Percentiles rank a stretch among this genome's conserved stretches.
These are phyloP conservation scores for Nemopilema nomurai DNA, from an alignment of 30 jellyfish, hydroid and myxozoan species.

Conservation along the genomic window DNA sequence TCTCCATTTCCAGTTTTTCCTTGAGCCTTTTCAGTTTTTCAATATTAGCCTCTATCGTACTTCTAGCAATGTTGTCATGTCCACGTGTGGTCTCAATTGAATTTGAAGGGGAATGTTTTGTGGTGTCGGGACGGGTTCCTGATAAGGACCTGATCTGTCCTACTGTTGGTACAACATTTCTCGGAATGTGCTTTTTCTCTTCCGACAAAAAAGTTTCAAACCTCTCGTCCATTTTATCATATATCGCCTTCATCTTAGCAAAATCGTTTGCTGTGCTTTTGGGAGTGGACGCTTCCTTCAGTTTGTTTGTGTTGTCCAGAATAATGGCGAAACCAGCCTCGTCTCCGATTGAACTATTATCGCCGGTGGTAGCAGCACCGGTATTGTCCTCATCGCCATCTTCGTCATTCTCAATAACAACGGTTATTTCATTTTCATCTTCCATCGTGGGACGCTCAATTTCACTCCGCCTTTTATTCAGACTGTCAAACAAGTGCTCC, in stretches of 20 bases:
- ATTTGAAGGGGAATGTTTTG: neutral
- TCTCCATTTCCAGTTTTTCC: conserved; percentile 15
- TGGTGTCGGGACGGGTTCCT: neutral
- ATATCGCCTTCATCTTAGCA: conserved; percentile 23
- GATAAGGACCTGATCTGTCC: neutral
- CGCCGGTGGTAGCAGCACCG: neutral
- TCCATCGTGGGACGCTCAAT: conserved; percentile 22
- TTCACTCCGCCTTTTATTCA: conserved; percentile 34
- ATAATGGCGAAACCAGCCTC: conserved; percentile 55
- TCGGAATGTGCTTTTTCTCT: conserved; percentile 23
- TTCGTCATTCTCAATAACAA: conserved; percentile 66
- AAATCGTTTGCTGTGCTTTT: conserved; percentile 31
- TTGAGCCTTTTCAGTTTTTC: conserved; percentile 28
- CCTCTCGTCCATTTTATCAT: conserved; percentile 28
- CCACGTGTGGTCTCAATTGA: conserved; percentile 2
- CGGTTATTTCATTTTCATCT: conserved; percentile 57
- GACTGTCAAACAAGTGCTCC: conserved; percentile 53
- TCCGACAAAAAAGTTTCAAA: conserved; percentile 39
- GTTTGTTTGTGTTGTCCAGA: conserved; percentile 54
- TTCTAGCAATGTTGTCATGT: neutral
- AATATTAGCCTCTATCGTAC: conserved; percentile 33
- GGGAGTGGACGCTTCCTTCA: neutral
- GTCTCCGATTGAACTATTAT: conserved; percentile 11
- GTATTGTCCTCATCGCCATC: conserved; percentile 30
- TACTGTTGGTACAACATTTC: conserved; percentile 10